Percentiles rank a stretch among this genome's conserved stretches.
phyloP scores from a whole-genome alignment of 2,113 vertebrate species.

The Pomatostomus ruficeps region DNA sequence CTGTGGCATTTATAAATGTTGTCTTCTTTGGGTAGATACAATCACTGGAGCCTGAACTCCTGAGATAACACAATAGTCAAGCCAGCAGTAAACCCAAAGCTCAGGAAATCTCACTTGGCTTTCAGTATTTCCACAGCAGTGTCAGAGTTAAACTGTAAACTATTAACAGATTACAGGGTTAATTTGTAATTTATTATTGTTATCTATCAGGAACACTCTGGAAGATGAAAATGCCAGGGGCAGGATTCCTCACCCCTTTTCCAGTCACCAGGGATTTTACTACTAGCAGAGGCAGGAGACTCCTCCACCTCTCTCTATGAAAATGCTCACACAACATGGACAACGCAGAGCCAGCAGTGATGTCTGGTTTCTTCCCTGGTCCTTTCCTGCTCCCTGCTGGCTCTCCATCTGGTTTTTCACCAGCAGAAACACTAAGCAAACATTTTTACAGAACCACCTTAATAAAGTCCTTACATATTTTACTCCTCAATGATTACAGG shows the following conservation, averaged over 20 bases:
- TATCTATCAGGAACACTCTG: not conserved
- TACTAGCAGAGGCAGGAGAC: not conserved
- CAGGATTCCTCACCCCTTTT: not conserved
- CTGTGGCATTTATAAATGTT: not conserved
- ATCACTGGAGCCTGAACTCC: not conserved
- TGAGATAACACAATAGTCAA: not conserved
- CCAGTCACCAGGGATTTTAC: not conserved
- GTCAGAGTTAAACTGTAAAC: slow-evolving; percentile 9
- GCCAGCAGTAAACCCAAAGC: not conserved
- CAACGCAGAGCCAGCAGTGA: not conserved
- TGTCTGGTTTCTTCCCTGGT: not conserved
- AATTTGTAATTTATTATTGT: not conserved
- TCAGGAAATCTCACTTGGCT: not conserved
- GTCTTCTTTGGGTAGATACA: not conserved
- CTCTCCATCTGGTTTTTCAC: not conserved
- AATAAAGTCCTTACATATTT: not conserved
- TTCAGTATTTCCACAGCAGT: not conserved
- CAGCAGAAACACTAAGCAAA: not conserved
- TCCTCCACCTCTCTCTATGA: not conserved
- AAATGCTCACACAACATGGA: not conserved
- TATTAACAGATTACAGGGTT: not conserved
- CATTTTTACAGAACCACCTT: not conserved
- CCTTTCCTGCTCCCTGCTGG: not conserved
- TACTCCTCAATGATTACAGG: not conserved
- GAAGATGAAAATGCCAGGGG: not conserved